Base-by-base conservation (phyloP, 2,797 vertebrate species). In the Syngnathus acus region DNA sequence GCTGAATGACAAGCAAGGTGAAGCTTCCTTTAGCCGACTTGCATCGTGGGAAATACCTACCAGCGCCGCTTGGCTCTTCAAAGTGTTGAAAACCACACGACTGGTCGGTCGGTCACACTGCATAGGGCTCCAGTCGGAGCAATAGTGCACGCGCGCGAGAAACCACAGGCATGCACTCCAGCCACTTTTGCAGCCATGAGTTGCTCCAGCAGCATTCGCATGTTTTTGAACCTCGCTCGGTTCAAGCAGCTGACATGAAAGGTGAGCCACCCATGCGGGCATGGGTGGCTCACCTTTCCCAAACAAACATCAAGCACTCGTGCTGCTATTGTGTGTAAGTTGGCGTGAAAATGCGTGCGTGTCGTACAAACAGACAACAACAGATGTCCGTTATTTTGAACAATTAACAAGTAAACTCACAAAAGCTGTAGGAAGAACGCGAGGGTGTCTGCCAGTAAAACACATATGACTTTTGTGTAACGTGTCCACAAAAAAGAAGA, bases 61-160 rank as follows among this genome's bases (percentile, higher is more conserved):
- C n/a, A 42, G 38, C 11, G 40, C 42, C 47, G 5, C n/a, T 32
- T 54, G 64, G 42, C 53, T 64, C 57, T 6, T 71, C 72, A 77
- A 86, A 82, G 87, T 88, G 90, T 85, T 82, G 90, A 82, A 90
- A 84, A 90, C 88, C 89, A 67, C 88, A 86, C 62, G 5, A 73
- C 69, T n/a, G n/a, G n/a, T n/a, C n/a, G n/a, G n/a, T n/a, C 78
- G 74, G 65, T 38, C 63, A 62, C 73, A 69, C 70, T 39, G 69
- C 62, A 17, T 32, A 14, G 40, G 14, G 3, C 3, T 19, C 32
- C 8, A 71, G 47, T 77, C 71, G 65, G 71, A 50, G 51, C 0
- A 3, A 23, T 8, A 58, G 69, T 68, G 47, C 54, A 32, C 21
- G 38, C 57, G 62, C 87, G 48, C 14, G 40, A 69, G 64, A 79